These are phyloP conservation scores for Rutilus rutilus DNA, from an alignment of 2,113 vertebrate species.

Conservation along the genomic window DNA sequence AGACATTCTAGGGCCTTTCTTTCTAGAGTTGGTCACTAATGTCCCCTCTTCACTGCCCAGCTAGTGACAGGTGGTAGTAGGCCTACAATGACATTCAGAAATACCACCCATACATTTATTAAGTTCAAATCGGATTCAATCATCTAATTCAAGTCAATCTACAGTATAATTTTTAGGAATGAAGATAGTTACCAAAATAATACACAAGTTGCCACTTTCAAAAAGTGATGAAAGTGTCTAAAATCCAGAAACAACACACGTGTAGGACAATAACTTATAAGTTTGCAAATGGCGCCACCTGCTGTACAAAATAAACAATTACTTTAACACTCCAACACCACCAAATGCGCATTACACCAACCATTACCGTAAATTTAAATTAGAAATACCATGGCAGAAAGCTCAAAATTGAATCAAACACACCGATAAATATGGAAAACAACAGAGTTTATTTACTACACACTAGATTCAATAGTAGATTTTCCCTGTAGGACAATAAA, in stretches of 20 bases:
- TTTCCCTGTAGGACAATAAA: background rate
- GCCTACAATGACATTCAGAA: no score
- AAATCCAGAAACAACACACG: background rate
- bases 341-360: background rate
- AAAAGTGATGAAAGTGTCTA: no score
- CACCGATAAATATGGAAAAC: background rate
- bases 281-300: slow-evolving; percentile 32
- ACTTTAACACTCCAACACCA: background rate
- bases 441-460: background rate
- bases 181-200: no score
- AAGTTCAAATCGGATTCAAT: background rate
- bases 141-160: background rate
- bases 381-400: background rate
- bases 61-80: no score
- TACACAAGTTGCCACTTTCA: no score
- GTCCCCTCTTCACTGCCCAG: no score
- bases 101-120: background rate
- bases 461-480: background rate
- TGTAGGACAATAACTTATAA: background rate
- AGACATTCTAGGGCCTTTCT: no score
- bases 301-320: slow-evolving; percentile 25
- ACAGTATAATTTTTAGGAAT: background rate
- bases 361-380: background rate
- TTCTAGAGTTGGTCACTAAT: no score
- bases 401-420: background rate